Evolutionary conservation across 2,888 invertebrate species (phyloP).

Genomic region (Aspidiotus rigidus): DNA sequence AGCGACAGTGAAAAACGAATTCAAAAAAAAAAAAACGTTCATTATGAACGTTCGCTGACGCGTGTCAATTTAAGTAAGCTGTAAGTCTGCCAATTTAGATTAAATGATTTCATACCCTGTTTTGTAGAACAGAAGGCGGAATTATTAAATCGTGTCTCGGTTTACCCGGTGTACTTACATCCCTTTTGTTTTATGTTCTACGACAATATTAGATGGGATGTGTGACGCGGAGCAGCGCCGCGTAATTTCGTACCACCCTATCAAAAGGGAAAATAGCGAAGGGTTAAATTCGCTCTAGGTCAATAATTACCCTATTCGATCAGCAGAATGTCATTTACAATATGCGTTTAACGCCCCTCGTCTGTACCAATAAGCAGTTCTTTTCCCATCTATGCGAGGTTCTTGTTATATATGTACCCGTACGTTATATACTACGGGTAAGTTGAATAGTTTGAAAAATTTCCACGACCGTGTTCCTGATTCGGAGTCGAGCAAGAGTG

Average conservation of each 20-base stretch:
- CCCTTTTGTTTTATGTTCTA: constrained; percentile 29
- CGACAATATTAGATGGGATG: constrained; percentile 24
- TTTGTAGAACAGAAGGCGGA: background rate
- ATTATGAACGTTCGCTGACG: background rate
- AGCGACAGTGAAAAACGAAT: too few species aligned
- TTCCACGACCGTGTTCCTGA: too few species aligned
- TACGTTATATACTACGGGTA: too few species aligned
- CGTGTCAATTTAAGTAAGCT: background rate
- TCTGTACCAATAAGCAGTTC: too few species aligned
- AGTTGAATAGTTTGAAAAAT: too few species aligned
- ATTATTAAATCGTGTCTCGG: constrained; percentile 2
- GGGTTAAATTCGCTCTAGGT: constrained; percentile 28
- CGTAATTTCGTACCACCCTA: background rate
- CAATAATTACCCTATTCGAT: constrained; percentile 31
- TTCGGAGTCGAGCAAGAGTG: too few species aligned
- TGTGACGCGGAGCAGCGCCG: constrained; percentile 5
- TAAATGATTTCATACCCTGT: background rate
- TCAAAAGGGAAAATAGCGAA: constrained; percentile 7
- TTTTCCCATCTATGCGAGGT: too few species aligned
- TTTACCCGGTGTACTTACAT: constrained; percentile 12
- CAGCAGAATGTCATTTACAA: constrained; percentile 32
- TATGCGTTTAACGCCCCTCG: constrained; percentile 26
- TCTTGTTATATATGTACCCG: too few species aligned
- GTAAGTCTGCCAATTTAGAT: constrained; percentile 4
- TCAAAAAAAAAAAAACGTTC: too few species aligned